phyloP scores from a whole-genome alignment of 2,888 invertebrate species.

The Andricus curvator region DNA sequence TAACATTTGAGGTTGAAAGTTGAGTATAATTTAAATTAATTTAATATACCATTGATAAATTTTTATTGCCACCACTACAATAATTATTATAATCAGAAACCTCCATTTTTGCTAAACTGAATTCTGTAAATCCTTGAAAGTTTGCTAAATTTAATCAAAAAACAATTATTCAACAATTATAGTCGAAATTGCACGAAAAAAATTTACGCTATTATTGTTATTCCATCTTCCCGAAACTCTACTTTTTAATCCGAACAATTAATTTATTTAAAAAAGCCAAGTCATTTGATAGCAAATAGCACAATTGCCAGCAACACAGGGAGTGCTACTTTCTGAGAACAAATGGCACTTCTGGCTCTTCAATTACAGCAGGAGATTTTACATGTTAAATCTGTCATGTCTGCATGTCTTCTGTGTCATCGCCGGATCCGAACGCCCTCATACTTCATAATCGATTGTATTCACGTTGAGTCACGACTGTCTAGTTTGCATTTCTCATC shows the following conservation, averaged over 20 bases:
- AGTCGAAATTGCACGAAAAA: too few relatives aligned
- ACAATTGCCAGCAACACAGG: background rate
- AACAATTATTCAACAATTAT: too few relatives aligned
- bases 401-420: conserved; percentile 23
- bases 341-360: conserved; percentile 22
- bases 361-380: conserved; percentile 26
- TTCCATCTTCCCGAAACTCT: too few relatives aligned
- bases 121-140: too few relatives aligned
- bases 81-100: too few relatives aligned
- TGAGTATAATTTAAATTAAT: background rate
- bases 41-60: background rate
- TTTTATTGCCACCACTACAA: background rate
- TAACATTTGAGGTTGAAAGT: background rate
- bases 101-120: too few relatives aligned
- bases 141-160: too few relatives aligned
- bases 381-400: conserved; percentile 31
- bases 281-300: background rate
- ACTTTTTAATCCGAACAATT: background rate
- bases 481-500: conserved; percentile 10
- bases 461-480: conserved; percentile 30
- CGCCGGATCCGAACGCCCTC: conserved; percentile 26
- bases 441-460: conserved; percentile 37
- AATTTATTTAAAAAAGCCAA: background rate
- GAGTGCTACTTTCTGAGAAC: conserved; percentile 23
- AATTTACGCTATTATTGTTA: too few relatives aligned